These are phyloP conservation scores for Remorina albescens DNA, from an alignment of 2,797 vertebrate species.

Conservation along the genomic window DNA sequence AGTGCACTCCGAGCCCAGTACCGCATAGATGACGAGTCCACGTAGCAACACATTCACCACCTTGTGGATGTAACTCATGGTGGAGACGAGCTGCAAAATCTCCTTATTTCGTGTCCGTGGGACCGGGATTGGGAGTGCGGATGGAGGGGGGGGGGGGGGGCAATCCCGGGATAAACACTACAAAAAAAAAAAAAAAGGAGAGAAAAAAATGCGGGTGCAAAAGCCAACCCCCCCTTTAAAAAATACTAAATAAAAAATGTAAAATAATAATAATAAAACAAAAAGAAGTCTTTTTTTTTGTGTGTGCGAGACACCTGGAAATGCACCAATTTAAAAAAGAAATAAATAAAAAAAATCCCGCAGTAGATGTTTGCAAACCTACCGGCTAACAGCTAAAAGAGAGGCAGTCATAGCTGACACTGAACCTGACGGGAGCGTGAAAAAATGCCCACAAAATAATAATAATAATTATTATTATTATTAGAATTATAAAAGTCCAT, in stretches of 20 bases:
- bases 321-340: slow-evolving; percentile 49
- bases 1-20: slow-evolving; percentile 82
- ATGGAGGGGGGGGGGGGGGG: slow-evolving; percentile 10
- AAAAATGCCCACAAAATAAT: slow-evolving; percentile 47
- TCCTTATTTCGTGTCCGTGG: slow-evolving; percentile 57
- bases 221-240: background rate
- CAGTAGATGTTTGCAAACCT: slow-evolving; percentile 38
- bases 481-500: no score
- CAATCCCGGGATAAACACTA: slow-evolving; percentile 14
- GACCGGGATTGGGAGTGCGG: slow-evolving; percentile 23
- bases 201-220: slow-evolving; percentile 18
- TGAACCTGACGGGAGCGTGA: slow-evolving; percentile 43
- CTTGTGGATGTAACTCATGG: slow-evolving; percentile 83
- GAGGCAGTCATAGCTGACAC: slow-evolving; percentile 20
- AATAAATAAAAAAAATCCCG: slow-evolving; percentile 36
- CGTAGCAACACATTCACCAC: slow-evolving; percentile 83
- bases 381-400: slow-evolving; percentile 34
- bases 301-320: slow-evolving; percentile 39
- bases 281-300: slow-evolving; percentile 20
- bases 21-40: slow-evolving; percentile 89
- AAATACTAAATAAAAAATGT: background rate
- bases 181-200: background rate
- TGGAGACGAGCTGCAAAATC: slow-evolving; percentile 59
- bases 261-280: no score
- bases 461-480: no score